phyloP scores from a whole-genome alignment of 2,888 invertebrate species.

The Drosophila diplacantha region DNA sequence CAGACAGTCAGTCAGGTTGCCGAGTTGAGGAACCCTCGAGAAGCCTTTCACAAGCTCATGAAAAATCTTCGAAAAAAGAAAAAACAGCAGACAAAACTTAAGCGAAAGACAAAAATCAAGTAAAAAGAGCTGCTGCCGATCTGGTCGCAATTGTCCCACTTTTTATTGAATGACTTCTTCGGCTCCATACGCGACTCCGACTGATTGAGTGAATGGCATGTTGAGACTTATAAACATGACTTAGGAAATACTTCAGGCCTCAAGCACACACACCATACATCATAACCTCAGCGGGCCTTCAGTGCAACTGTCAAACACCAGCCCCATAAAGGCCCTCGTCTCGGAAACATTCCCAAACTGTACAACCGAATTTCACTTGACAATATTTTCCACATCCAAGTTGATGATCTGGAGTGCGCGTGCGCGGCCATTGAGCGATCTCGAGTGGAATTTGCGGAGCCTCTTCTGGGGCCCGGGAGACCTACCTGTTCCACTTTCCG shows the following conservation, averaged over 20 bases:
- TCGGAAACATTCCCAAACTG: slow-evolving; percentile 37
- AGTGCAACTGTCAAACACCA: slow-evolving; percentile 68
- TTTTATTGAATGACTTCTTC: slow-evolving; percentile 71
- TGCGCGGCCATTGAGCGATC: slow-evolving; percentile 63
- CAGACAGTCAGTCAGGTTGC: slow-evolving; percentile 36
- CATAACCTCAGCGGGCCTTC: slow-evolving; percentile 50
- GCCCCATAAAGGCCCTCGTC: slow-evolving; percentile 20
- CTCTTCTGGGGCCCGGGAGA: slow-evolving; percentile 39
- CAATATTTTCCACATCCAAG: slow-evolving; percentile 58
- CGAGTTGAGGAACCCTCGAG: slow-evolving; percentile 49
- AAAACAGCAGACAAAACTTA: not conserved
- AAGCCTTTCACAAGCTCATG: slow-evolving; percentile 71
- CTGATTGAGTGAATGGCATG: slow-evolving; percentile 72
- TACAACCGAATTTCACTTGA: slow-evolving; percentile 67
- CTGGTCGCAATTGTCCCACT: slow-evolving; percentile 70
- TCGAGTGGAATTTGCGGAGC: slow-evolving; percentile 67
- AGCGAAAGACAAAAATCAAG: slow-evolving; percentile 27
- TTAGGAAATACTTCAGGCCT: slow-evolving; percentile 68
- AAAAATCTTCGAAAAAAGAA: slow-evolving; percentile 59
- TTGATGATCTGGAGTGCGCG: slow-evolving; percentile 59
- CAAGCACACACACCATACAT: slow-evolving; percentile 47
- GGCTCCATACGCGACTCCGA: slow-evolving; percentile 12
- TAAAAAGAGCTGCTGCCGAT: slow-evolving; percentile 63
- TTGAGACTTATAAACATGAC: slow-evolving; percentile 71
- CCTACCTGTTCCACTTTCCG: slow-evolving; percentile 61